These are phyloP conservation scores for Oxygymnocypris stewartii DNA, from an alignment of 2,113 vertebrate genomes.

Conservation along the genomic window DNA sequence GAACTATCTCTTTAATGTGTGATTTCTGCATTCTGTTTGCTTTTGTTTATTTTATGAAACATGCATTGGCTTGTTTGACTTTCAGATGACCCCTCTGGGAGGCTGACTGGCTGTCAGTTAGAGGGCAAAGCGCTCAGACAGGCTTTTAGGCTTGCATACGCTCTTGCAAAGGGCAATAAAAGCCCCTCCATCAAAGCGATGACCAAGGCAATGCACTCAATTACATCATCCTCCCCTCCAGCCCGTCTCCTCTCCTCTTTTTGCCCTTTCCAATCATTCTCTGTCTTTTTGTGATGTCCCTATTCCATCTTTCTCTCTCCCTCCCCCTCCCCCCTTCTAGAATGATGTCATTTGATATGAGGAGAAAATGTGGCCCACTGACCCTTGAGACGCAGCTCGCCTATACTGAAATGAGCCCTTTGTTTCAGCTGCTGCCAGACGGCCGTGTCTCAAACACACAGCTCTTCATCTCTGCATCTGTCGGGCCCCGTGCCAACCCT, in stretches of 20 bases:
- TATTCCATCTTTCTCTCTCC: background rate
- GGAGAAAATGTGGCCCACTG: slow-evolving; percentile 75
- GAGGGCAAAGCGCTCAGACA: background rate
- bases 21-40: background rate
- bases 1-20: background rate
- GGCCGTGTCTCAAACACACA: slow-evolving; percentile 32
- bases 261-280: background rate
- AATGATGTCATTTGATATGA: slow-evolving; percentile 75
- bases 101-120: background rate
- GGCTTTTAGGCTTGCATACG: background rate
- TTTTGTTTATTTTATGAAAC: slow-evolving; percentile 5
- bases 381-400: slow-evolving; percentile 68
- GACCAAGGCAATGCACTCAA: background rate
- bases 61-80: slow-evolving; percentile 6
- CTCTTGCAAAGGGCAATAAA: slow-evolving; percentile 24
- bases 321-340: background rate
- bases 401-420: slow-evolving; percentile 67
- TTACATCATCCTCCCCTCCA: slow-evolving; percentile 6
- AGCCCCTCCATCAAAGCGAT: slow-evolving; percentile 43
- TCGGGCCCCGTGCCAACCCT: slow-evolving; percentile 14
- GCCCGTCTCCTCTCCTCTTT: background rate
- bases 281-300: background rate
- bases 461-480: slow-evolving; percentile 31
- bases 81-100: slow-evolving; percentile 27
- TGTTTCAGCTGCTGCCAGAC: slow-evolving; percentile 67